Percentiles rank a stretch among this genome's conserved stretches.
Evolutionary conservation across 2,888 invertebrate genomes (phyloP).

Genomic region (Lampropteryx suffumata): DNA sequence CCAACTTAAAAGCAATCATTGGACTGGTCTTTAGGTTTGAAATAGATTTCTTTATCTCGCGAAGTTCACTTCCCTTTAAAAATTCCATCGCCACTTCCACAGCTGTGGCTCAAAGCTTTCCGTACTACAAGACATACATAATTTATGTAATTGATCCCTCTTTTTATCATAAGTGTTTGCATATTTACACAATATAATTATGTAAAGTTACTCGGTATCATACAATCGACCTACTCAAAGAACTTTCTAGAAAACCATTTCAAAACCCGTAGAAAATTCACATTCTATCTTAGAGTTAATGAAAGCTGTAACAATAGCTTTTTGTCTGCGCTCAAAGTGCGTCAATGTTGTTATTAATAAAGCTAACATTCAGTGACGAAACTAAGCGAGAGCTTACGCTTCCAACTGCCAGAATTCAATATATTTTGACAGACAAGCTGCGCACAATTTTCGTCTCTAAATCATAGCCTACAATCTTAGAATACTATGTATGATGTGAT

Average conservation of each 20-base stretch:
- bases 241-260: constrained; percentile 67
- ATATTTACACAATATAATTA: constrained; percentile 46
- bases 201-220: constrained; percentile 51
- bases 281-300: constrained; percentile 43
- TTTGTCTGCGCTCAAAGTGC: constrained; percentile 37
- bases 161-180: constrained; percentile 64
- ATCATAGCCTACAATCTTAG: constrained; percentile 54
- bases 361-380: no score
- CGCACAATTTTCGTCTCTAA: no score
- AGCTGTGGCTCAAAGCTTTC: constrained; percentile 10
- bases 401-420: no score
- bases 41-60: constrained; percentile 64
- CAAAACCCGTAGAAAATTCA: constrained; percentile 71
- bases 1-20: constrained; percentile 58
- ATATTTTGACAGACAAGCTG: no score
- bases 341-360: constrained; percentile 44
- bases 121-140: constrained; percentile 38
- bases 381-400: no score
- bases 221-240: constrained; percentile 49
- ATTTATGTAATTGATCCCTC: constrained; percentile 70
- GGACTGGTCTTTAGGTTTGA: constrained; percentile 72
- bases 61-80: constrained; percentile 22
- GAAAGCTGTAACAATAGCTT: constrained; percentile 58
- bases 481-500: constrained; percentile 56
- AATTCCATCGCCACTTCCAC: constrained; percentile 8